Evolutionary conservation across 2,888 invertebrate genomes (phyloP), one percentile per base, ranked within the genome.

Genomic region (Coelopa pilipes): DNA sequence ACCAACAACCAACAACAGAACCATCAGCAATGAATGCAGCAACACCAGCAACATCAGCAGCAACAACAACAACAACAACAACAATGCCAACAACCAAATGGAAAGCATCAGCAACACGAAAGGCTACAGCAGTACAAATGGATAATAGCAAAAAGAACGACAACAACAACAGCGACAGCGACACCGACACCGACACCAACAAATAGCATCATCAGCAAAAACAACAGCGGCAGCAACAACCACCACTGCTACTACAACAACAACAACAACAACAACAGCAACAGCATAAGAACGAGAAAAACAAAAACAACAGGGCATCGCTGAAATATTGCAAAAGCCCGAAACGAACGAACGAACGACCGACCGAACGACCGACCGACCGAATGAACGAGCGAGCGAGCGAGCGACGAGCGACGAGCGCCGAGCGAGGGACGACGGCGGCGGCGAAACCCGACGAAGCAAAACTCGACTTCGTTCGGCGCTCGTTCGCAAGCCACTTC

Each of bases 401-500:
- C 34, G 34, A 4, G 2, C 34, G 34, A 4, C 34, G 34, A 34
- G n/a, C 34, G 34, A 46, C 34, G 34, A 34, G 17, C 53, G 34
- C 34, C 34, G 34, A 34, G 7, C 34, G 34, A 4, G 2, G 4
- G 34, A 4, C 34, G 34, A 34, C 45, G 11, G 19, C 65, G 46
- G n/a, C 34, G 34, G n/a, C n/a, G 12, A 68, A 57, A 55, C 7
- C 34, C 34, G 34, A 34, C 34, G 13, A 45, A 19, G 76, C 75
- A 77, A 76, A 78, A 78, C 78, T 81, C 80, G 77, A 79, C 80
- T 81, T 83, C 85, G 83, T 71, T 34, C 63, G 82, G 75, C 78
- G 78, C 77, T 77, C 79, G 81, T 82, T 83, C 85, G 84, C 83
- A 81, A 79, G 81, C 80, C 81, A 81, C 86, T 85, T 87, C 87